Evolutionary conservation across 2,888 invertebrate genomes (phyloP).

Genomic region (Helobdella robusta): DNA sequence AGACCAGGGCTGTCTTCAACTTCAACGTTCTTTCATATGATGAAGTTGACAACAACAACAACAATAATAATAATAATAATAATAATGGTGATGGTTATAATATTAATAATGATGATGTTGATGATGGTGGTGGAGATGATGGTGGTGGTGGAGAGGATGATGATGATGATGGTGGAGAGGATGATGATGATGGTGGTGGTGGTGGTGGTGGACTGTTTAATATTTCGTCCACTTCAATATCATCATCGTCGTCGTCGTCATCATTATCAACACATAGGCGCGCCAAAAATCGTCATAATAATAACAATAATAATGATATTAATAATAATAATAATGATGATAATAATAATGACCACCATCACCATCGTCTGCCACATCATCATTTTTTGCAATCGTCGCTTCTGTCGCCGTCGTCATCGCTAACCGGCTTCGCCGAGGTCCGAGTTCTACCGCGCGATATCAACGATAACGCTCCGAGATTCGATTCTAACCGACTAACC

Average conservation of each 20-base stretch:
- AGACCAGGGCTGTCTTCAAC: conserved; percentile 36
- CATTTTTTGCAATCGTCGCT: no score
- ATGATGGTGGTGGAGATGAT: no score
- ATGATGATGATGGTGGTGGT: background rate
- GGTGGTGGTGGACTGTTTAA: background rate
- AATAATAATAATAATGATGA: no score
- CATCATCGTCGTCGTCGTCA: background rate
- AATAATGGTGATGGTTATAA: no score
- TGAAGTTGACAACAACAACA: conserved; percentile 36
- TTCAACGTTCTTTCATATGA: conserved; percentile 45
- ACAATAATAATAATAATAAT: no score
- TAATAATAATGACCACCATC: no score
- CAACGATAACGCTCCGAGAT: conserved; percentile 91
- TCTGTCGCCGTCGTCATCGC: conserved; percentile 38
- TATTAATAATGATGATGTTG: no score
- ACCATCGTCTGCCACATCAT: no score
- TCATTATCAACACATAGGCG: no score
- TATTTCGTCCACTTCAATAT: background rate
- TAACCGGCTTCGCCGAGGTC: conserved; percentile 91
- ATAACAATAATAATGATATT: no score
- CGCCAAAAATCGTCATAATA: no score
- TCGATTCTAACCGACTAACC: conserved; percentile 48
- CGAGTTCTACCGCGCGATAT: conserved; percentile 93
- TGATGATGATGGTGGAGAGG: background rate
- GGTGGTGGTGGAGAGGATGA: background rate